Conservation (phyloP, 2,888 invertebrate species). For the Agrilus biguttatus region DNA sequence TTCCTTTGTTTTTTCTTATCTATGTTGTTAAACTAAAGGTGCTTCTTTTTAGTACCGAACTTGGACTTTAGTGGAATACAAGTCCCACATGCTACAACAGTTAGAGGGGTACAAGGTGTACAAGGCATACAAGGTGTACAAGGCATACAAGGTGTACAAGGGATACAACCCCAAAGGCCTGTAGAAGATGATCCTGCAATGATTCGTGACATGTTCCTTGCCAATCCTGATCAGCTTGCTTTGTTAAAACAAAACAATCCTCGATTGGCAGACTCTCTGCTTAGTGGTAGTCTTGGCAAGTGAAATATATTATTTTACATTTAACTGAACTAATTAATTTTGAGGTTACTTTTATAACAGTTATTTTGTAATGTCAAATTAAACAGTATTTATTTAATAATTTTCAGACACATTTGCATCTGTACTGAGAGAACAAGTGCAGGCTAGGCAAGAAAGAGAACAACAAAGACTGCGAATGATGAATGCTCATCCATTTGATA, state of each 20-base stretch:
- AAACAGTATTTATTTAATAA: background rate
- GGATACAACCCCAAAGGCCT: conserved; percentile 9
- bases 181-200: conserved; percentile 70
- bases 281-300: conserved; percentile 67
- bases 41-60: conserved; percentile 20
- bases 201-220: conserved; percentile 73
- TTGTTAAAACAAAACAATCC: conserved; percentile 88
- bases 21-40: background rate
- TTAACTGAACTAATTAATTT: background rate
- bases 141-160: conserved; percentile 8
- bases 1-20: background rate
- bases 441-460: conserved; percentile 68
- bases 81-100: conserved; percentile 45
- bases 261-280: conserved; percentile 75
- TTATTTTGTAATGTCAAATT: background rate
- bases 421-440: conserved; percentile 70
- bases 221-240: conserved; percentile 82
- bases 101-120: conserved; percentile 8
- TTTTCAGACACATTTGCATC: conserved; percentile 59
- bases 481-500: conserved; percentile 89
- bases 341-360: background rate
- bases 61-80: conserved; percentile 80
- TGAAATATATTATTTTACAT: background rate
- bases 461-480: conserved; percentile 74
- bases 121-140: no score